A percentile compares a stretch with the other conserved stretches of the same genome.
Conservation (phyloP, 2,888 invertebrate species). For the Leptura quadrifasciata region DNA sequence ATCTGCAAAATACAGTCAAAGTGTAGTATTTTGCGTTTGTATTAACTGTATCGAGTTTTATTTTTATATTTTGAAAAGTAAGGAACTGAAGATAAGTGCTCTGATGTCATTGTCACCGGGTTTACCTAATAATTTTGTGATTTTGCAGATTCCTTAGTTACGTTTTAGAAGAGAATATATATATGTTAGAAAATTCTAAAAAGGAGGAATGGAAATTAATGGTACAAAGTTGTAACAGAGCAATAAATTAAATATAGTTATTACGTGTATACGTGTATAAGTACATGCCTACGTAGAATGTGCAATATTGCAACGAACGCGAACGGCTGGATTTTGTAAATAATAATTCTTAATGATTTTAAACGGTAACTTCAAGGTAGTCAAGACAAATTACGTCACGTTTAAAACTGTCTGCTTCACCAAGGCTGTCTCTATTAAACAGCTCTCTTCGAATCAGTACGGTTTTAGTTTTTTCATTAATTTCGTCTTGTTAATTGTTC, state of each 20-base stretch:
- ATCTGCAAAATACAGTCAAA: too few species aligned
- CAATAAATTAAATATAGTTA: background rate
- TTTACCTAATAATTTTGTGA: too few species aligned
- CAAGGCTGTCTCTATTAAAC: slow-evolving; percentile 48
- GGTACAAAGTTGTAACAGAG: background rate
- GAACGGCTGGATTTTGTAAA: background rate
- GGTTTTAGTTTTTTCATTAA: background rate
- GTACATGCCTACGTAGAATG: background rate
- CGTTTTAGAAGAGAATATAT: too few species aligned
- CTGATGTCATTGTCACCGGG: too few species aligned
- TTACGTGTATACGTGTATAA: background rate
- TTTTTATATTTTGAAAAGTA: too few species aligned
- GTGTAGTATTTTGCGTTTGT: too few species aligned
- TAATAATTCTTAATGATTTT: background rate
- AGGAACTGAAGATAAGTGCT: too few species aligned
- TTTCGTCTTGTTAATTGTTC: slow-evolving; percentile 5
- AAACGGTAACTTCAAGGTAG: slow-evolving; percentile 50
- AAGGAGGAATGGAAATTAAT: too few species aligned
- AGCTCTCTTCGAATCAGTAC: background rate
- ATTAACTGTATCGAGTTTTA: too few species aligned
- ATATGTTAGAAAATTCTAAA: too few species aligned
- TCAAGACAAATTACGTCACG: slow-evolving; percentile 58
- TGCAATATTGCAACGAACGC: background rate
- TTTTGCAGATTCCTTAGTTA: too few species aligned
- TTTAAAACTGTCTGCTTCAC: slow-evolving; percentile 51